These are phyloP conservation scores for Charina bottae DNA, from an alignment of 2,113 vertebrate genomes.

Conservation along the genomic window DNA sequence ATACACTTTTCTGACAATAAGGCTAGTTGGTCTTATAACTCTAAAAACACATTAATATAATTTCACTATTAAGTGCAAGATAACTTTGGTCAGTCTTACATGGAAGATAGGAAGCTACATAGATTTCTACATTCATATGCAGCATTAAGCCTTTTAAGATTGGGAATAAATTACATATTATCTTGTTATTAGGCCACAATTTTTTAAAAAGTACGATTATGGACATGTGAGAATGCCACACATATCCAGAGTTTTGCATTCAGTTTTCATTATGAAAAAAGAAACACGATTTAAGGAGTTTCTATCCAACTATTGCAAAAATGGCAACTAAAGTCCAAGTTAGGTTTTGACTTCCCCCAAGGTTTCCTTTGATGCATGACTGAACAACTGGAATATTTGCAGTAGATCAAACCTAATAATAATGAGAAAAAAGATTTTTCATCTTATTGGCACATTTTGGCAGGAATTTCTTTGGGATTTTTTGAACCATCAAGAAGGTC, in stretches of 20 bases:
- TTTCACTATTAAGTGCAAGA: neutral
- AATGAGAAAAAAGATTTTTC: neutral
- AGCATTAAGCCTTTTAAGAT: neutral
- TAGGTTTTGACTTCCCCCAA: neutral
- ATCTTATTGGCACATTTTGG: slow-evolving; percentile 13
- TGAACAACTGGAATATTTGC: neutral
- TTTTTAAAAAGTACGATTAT: neutral
- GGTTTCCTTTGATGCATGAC: neutral
- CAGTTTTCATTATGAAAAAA: neutral
- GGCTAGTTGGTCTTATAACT: neutral
- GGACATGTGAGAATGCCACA: neutral
- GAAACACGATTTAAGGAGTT: neutral
- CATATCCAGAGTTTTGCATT: neutral
- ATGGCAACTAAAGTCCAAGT: neutral
- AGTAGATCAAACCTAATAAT: neutral
- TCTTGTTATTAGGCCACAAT: neutral
- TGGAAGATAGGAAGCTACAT: neutral
- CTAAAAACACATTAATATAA: neutral
- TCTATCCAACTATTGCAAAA: neutral
- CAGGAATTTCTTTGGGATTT: slow-evolving; percentile 84
- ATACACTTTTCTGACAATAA: neutral
- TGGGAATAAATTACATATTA: neutral
- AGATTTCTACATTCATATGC: neutral
- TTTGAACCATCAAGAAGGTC: slow-evolving; percentile 79
- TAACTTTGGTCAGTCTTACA: neutral